Evolutionary conservation across 2,113 vertebrate genomes (phyloP), one percentile per base, ranked within the genome.

Genomic region (Rynchops niger): DNA sequence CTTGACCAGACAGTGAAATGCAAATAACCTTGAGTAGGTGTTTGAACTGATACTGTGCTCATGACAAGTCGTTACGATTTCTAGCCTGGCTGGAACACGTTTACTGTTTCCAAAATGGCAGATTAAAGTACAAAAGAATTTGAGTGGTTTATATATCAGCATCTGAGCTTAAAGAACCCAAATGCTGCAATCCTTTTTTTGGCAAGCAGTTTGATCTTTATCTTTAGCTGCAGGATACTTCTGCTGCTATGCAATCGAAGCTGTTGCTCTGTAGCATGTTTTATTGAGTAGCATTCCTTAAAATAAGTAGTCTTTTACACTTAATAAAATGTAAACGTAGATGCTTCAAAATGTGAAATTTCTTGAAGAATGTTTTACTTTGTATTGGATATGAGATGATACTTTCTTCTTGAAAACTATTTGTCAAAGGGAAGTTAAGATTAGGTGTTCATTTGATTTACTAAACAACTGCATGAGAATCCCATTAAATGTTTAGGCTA

Each of bases 211-310:
- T 93, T 58, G 15, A n/a, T 61, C 38, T 77, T 38, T 52, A 11
- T 30, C 40, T 61, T 45, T 38, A 78, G 38, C 27, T 66, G 50
- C 19, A 34, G 40, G 71, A 38, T 71, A 12, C 29, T 63, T 72
- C 14, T 3, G 8, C 62, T 80, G 42, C 21, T 77, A 0, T 2
- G 15, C n/a, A 42, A 4, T 32, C 29, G 3, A 29, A 52, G 9
- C 36, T 81, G 8, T 67, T 82, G n/a, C 55, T 90, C 26, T 69
- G 36, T 61, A 56, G 14, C 17, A 4, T 42, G 17, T 81, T 87
- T 78, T 10, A 34, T 52, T 93, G 27, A 30, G 58, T 62, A 40
- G 19, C 13, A 11, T 66, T 55, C 25, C 26, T 53, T 65, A 42
- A 69, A 2, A 5, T 65, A 69, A n/a, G 42, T 22, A 47, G 6